Base-by-base conservation (phyloP, 2,797 vertebrate genomes). In the Nasua narica region DNA sequence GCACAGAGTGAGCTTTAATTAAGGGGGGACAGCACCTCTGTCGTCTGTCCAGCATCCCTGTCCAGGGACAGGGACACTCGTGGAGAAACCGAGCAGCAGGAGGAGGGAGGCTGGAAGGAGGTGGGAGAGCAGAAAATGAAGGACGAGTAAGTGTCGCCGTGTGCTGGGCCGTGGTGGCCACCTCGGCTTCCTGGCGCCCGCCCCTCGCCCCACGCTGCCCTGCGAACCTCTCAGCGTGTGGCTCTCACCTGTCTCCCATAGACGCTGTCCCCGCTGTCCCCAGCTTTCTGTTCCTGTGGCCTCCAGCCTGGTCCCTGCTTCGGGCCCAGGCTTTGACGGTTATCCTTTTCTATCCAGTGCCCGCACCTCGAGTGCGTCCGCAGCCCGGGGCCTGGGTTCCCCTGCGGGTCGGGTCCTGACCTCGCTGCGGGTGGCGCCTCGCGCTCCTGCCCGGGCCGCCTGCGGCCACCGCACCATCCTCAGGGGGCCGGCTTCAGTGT, bases 191-290 rank as follows among this genome's bases (percentile, higher is more conserved):
- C 27, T 10, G 60, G 40, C 6, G 7, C 14, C 54, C 3, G 14
- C 16, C 14, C 12, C 14, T 58, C 77, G 13, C 27, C 3, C 0
- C 9, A 4, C 27, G 1, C 43, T 10, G 65, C 19, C 10, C 19
- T n/a, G 2, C 1, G n/a, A 12, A 1, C 5, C 29, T 8, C 18
- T 25, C 8, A 1, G 35, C 52, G 9, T 1, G 0, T 21, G 62
- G 27, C 8, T 43, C 35, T 25, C 65, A 8, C 3, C 0, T 7
- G 60, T 43, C 7, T n/a, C n/a, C 48, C 25, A 40, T 19, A 5
- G 69, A 19, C 1, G 0, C 2, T 7, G 37, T 23, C 25, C 32
- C 50, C 23, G 21, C 37, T 2, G 5, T 21, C 65, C 62, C 37
- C 1, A 15, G 14, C 62, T 60, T 29, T 32, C 48, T 35, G 67